phyloP scores from a whole-genome alignment of 2,888 invertebrate genomes.

The Acronicta leporina region DNA sequence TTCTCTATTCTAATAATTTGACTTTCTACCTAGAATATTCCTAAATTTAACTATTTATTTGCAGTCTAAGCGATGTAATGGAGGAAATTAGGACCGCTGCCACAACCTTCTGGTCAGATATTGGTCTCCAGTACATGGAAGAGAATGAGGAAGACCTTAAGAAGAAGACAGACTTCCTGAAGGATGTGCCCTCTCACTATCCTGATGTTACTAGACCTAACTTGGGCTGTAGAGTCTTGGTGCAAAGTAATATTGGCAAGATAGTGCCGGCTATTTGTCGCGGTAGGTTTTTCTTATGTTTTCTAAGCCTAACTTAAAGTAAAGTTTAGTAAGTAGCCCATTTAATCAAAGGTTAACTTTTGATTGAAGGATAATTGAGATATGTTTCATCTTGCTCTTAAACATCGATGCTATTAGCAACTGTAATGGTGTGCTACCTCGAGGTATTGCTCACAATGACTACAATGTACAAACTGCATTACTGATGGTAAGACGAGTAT shows the following conservation, averaged over 20 bases:
- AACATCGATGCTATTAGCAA: too few species aligned
- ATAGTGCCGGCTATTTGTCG: constrained; percentile 91
- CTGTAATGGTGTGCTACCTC: too few species aligned
- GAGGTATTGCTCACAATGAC: too few species aligned
- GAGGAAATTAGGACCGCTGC: constrained; percentile 92
- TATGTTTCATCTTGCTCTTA: too few species aligned
- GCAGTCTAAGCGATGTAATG: constrained; percentile 94
- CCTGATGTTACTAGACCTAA: constrained; percentile 94
- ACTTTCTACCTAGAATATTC: too few species aligned
- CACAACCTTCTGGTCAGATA: constrained; percentile 90
- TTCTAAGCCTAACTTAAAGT: too few species aligned
- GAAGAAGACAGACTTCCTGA: constrained; percentile 94
- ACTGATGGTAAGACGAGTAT: too few species aligned
- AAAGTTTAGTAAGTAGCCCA: too few species aligned
- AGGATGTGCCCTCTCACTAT: constrained; percentile 92
- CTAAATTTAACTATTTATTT: constrained; percentile 22
- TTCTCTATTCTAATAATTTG: too few species aligned
- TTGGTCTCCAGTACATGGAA: constrained; percentile 93
- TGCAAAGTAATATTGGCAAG: constrained; percentile 93
- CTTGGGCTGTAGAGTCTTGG: constrained; percentile 94
- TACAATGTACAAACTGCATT: too few species aligned
- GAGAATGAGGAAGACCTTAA: constrained; percentile 97
- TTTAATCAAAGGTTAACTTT: too few species aligned
- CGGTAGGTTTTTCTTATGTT: constrained; percentile 68
- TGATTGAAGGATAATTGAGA: too few species aligned